Percentiles rank a stretch among this genome's conserved stretches.
phyloP scores from a whole-genome alignment of 1,140 invertebrate genomes.

The Chrysoperla carnea region DNA sequence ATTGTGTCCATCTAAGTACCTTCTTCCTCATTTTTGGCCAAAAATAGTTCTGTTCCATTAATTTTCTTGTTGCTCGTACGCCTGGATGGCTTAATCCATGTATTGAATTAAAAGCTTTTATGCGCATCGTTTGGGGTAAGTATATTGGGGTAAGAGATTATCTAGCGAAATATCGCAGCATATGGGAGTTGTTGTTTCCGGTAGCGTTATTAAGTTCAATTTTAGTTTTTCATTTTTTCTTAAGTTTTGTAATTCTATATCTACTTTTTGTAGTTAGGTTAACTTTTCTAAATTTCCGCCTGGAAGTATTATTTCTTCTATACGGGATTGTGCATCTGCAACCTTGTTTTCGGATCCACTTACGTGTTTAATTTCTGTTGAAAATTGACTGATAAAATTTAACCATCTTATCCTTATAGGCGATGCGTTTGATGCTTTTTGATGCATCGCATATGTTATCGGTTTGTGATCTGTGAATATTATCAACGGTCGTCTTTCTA shows the following conservation, averaged over 20 bases:
- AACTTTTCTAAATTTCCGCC: constrained; percentile 7
- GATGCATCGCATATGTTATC: constrained; percentile 14
- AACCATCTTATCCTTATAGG: constrained; percentile 15
- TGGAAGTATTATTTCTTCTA: constrained; percentile 7
- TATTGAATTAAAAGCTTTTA: too few relatives aligned
- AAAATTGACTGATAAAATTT: constrained; percentile 21
- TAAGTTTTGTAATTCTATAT: constrained; percentile 11
- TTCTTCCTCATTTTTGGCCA: too few relatives aligned
- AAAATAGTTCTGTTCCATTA: too few relatives aligned
- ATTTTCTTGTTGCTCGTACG: too few relatives aligned
- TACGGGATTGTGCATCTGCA: constrained; percentile 16
- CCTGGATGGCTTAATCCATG: too few relatives aligned
- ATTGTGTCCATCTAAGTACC: constrained; percentile 8
- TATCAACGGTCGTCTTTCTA: constrained; percentile 19
- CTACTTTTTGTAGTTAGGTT: constrained; percentile 8
- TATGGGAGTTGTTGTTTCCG: neutral
- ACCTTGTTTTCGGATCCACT: constrained; percentile 17
- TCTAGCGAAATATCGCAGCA: constrained; percentile 10
- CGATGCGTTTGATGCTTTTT: constrained; percentile 13
- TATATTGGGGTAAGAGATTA: constrained; percentile 9
- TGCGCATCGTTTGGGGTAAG: too few relatives aligned
- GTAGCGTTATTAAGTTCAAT: neutral
- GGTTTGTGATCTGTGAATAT: constrained; percentile 23
- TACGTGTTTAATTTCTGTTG: constrained; percentile 19
- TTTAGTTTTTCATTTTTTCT: neutral